These are phyloP conservation scores for Sinella curviseta DNA, from an alignment of 1,140 invertebrate species.

Conservation along the genomic window DNA sequence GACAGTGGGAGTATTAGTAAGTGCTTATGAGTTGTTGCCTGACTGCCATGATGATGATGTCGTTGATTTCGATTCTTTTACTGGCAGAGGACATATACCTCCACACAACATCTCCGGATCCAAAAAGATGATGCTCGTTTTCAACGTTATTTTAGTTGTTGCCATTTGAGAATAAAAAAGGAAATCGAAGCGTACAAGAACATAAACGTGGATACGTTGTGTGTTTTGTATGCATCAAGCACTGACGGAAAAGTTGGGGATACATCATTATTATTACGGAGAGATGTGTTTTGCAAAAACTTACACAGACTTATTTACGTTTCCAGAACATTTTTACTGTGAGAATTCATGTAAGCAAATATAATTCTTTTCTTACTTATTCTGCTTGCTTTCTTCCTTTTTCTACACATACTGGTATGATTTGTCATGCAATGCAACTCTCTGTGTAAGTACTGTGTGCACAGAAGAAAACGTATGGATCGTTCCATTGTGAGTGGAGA, in stretches of 20 bases:
- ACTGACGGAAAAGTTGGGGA: not conserved
- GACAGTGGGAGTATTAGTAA: not conserved
- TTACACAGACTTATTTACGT: too few relatives aligned
- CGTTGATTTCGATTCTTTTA: slow-evolving; percentile 2
- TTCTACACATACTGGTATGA: not conserved
- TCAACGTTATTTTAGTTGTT: not conserved
- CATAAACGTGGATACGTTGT: not conserved
- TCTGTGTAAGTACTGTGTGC: not conserved
- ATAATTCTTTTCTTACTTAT: not conserved
- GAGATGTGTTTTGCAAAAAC: too few relatives aligned
- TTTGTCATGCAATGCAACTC: not conserved
- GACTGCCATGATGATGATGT: not conserved
- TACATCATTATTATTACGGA: not conserved
- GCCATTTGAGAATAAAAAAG: not conserved
- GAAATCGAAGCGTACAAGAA: not conserved
- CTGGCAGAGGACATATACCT: too few relatives aligned
- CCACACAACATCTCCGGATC: not conserved
- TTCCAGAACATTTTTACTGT: too few relatives aligned
- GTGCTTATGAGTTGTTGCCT: not conserved
- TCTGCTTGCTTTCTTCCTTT: not conserved
- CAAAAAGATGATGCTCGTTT: not conserved
- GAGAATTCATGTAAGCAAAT: too few relatives aligned
- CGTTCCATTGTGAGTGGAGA: not conserved
- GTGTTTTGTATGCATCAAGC: not conserved
- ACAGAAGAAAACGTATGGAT: slow-evolving; percentile 20